Evolutionary conservation across 92 coral and sea anemone species (phyloP).

Genomic region (Nematostella vectensis): DNA sequence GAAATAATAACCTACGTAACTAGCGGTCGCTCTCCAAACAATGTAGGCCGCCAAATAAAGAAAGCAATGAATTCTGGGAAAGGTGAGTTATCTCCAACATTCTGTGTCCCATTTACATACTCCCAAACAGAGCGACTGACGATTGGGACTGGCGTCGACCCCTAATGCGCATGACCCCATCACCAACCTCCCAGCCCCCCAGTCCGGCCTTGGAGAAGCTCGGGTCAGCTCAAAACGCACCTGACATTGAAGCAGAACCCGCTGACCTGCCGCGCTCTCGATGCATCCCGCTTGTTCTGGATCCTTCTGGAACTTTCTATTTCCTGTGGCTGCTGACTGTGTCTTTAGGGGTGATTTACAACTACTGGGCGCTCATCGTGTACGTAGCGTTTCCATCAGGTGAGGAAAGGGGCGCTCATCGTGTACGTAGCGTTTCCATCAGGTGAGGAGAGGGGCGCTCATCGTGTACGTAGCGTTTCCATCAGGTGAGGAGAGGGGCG

Average conservation of each 20-base stretch:
- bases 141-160: constrained; percentile 72
- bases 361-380: constrained; percentile 66
- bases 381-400: constrained; percentile 60
- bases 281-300: constrained; percentile 39
- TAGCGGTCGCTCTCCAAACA: no score
- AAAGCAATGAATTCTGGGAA: no score
- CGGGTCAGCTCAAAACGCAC: constrained; percentile 31
- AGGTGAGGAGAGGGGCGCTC: no score
- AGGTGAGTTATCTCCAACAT: no score
- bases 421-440: no score
- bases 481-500: no score
- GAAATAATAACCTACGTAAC: no score
- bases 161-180: constrained; percentile 54
- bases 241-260: constrained; percentile 29
- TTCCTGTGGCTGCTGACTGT: constrained; percentile 75
- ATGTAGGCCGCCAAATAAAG: no score
- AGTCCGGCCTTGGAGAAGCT: constrained; percentile 54
- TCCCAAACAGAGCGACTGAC: constrained; percentile 34
- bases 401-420: no score
- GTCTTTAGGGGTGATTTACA: constrained; percentile 74
- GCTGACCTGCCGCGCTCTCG: constrained; percentile 12
- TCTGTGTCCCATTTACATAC: no score
- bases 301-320: constrained; percentile 70
- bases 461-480: no score
- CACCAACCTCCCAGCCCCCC: constrained; percentile 42